phyloP scores from a whole-genome alignment of 2,888 invertebrate genomes.

The Saturnia pavonia region DNA sequence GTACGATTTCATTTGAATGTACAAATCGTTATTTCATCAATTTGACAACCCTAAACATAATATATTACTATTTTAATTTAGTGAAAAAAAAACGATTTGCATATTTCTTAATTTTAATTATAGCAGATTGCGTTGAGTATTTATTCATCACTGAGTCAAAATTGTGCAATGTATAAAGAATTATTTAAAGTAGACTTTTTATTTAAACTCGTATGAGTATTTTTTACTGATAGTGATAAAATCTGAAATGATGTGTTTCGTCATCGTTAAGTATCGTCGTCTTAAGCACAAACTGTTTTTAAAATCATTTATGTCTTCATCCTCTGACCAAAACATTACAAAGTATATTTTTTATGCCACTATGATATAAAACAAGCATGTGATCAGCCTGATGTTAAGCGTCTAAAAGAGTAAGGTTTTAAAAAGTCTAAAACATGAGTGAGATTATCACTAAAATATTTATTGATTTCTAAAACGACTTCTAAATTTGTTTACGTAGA shows the following conservation, averaged over 20 bases:
- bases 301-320: too few relatives aligned
- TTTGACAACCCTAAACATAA: background rate
- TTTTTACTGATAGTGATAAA: background rate
- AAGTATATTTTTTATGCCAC: too few relatives aligned
- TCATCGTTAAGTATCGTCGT: too few relatives aligned
- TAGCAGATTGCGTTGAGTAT: background rate
- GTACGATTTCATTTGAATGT: background rate
- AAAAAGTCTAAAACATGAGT: too few relatives aligned
- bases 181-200: background rate
- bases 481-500: too few relatives aligned
- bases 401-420: too few relatives aligned
- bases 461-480: too few relatives aligned
- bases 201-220: background rate
- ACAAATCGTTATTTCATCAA: background rate
- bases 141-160: background rate
- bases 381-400: too few relatives aligned
- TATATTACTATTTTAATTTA: background rate
- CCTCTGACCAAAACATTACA: too few relatives aligned
- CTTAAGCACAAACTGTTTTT: too few relatives aligned
- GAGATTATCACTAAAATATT: too few relatives aligned
- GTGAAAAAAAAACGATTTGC: background rate
- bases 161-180: background rate
- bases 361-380: too few relatives aligned
- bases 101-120: background rate
- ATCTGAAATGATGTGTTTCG: background rate